Evolutionary conservation across 2,888 invertebrate species (phyloP).

Genomic region (Amitus sp.): DNA sequence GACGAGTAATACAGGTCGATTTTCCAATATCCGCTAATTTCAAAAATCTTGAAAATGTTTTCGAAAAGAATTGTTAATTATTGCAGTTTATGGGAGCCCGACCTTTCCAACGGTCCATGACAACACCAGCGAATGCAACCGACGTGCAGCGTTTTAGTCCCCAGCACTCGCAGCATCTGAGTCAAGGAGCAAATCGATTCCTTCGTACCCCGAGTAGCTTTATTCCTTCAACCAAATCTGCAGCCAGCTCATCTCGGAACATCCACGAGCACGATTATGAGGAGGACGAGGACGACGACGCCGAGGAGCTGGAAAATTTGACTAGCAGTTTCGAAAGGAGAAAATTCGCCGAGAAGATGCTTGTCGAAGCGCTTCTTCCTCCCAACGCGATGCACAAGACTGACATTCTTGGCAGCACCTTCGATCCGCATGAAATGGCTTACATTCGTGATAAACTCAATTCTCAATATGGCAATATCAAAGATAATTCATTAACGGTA

Average conservation of each 20-base stretch:
- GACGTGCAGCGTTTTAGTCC: slow-evolving; percentile 54
- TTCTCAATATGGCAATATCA: slow-evolving; percentile 50
- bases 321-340: neutral
- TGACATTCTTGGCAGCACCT: slow-evolving; percentile 58
- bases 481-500: slow-evolving; percentile 24
- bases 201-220: slow-evolving; percentile 62
- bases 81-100: slow-evolving; percentile 53
- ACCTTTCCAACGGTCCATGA: slow-evolving; percentile 51
- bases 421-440: slow-evolving; percentile 50
- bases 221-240: too few relatives aligned
- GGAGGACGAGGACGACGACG: slow-evolving; percentile 35
- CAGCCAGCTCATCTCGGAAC: slow-evolving; percentile 10
- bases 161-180: slow-evolving; percentile 41
- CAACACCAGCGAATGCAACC: slow-evolving; percentile 55
- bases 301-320: too few relatives aligned
- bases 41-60: too few relatives aligned
- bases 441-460: slow-evolving; percentile 56
- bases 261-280: too few relatives aligned
- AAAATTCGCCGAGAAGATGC: slow-evolving; percentile 47
- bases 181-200: slow-evolving; percentile 43
- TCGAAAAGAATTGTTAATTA: neutral
- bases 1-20: slow-evolving; percentile 74
- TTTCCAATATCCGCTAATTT: neutral
- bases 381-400: slow-evolving; percentile 50
- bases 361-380: slow-evolving; percentile 53